phyloP scores from a whole-genome alignment of 2,888 invertebrate genomes.

The Crioceris asparagi region DNA sequence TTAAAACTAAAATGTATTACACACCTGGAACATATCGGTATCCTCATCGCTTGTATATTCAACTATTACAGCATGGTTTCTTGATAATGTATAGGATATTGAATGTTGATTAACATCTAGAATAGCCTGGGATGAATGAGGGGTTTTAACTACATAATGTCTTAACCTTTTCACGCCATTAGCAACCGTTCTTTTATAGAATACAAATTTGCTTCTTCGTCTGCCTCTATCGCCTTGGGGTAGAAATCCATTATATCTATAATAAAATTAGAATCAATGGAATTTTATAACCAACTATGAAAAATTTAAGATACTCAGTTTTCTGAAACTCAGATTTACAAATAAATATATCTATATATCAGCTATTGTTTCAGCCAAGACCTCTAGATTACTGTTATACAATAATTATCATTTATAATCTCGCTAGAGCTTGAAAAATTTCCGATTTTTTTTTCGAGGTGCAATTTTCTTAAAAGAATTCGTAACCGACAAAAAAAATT shows the following conservation, averaged over 20 bases:
- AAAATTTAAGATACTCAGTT: too few relatives aligned
- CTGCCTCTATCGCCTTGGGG: conserved; percentile 90
- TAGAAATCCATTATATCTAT: conserved; percentile 82
- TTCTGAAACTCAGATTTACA: too few relatives aligned
- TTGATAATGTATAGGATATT: conserved; percentile 91
- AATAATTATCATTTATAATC: too few relatives aligned
- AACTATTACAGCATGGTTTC: conserved; percentile 95
- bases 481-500: too few relatives aligned
- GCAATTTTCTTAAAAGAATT: too few relatives aligned
- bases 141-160: conserved; percentile 93
- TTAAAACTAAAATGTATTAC: too few relatives aligned
- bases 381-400: too few relatives aligned
- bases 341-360: too few relatives aligned
- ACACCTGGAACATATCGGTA: conserved; percentile 99
- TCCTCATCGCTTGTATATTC: conserved; percentile 93
- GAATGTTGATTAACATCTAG: conserved; percentile 90
- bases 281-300: too few relatives aligned
- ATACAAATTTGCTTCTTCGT: conserved; percentile 86
- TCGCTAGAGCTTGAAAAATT: too few relatives aligned
- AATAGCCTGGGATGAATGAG: conserved; percentile 90
- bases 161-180: conserved; percentile 92
- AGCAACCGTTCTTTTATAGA: conserved; percentile 71
- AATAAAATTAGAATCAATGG: conserved; percentile 27
- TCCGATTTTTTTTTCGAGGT: too few relatives aligned
- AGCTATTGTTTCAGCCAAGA: too few relatives aligned